phyloP scores from a whole-genome alignment of 2,888 invertebrate species.

The Heliconius hortense region DNA sequence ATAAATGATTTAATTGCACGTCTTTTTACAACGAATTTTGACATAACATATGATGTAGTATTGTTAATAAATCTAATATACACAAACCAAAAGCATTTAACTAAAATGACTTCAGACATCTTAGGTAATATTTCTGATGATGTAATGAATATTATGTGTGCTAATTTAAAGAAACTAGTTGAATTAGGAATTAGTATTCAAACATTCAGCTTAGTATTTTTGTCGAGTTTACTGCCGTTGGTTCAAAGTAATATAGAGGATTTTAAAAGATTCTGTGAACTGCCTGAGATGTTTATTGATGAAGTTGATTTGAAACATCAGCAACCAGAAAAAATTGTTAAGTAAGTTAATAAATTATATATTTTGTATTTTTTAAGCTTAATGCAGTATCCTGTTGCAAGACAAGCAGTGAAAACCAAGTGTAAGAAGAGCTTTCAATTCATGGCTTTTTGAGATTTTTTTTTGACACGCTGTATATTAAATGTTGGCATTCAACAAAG shows the following conservation, averaged over 20 bases:
- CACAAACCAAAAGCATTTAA: slow-evolving; percentile 82
- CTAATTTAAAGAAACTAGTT: slow-evolving; percentile 78
- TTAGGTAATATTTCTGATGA: slow-evolving; percentile 73
- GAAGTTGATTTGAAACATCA: slow-evolving; percentile 82
- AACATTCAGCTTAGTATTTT: slow-evolving; percentile 81
- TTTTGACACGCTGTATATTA: too few relatives aligned
- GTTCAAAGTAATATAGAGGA: slow-evolving; percentile 77
- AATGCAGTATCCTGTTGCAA: too few relatives aligned
- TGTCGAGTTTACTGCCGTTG: slow-evolving; percentile 76
- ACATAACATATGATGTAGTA: slow-evolving; percentile 81
- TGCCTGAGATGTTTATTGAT: slow-evolving; percentile 82
- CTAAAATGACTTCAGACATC: slow-evolving; percentile 75
- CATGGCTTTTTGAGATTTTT: too few relatives aligned
- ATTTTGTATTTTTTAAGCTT: too few relatives aligned
- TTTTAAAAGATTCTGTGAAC: slow-evolving; percentile 70
- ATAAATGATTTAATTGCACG: slow-evolving; percentile 82
- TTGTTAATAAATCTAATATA: slow-evolving; percentile 86
- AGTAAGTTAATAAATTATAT: slow-evolving; percentile 66
- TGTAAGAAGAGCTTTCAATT: too few relatives aligned
- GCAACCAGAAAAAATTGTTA: slow-evolving; percentile 80
- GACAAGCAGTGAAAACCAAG: too few relatives aligned
- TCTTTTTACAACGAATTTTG: slow-evolving; percentile 64
- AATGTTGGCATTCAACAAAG: too few relatives aligned
- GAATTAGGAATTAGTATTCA: slow-evolving; percentile 80
- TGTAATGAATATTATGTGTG: slow-evolving; percentile 62